Evolutionary conservation across 1,140 invertebrate genomes (phyloP), one percentile per base, ranked within the genome.

Genomic region (Kradibia gibbosae): DNA sequence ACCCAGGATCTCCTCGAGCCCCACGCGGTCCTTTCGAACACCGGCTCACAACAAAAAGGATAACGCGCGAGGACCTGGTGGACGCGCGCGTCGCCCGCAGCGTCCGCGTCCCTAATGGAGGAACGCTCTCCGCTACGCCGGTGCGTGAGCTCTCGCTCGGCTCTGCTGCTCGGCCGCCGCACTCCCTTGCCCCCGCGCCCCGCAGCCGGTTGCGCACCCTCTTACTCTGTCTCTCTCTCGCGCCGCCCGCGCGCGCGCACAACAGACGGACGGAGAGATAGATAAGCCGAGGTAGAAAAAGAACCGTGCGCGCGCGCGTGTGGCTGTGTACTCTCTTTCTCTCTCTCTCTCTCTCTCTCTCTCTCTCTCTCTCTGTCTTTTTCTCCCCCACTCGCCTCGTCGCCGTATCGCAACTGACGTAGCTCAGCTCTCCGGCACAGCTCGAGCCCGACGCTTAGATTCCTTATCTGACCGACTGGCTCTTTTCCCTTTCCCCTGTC

Each of bases 61-160:
- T 10, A 74, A 31, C 60, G 31, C 39, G 31, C 48, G 42, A 8
- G 73, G 76, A 80, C 62, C 42, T 50, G 70, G n/a, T 42, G 42
- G 70, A 72, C 78, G 77, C 86, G 87, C 86, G 88, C 84, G 86
- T 86, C 85, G 83, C 83, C 84, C 83, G 72, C 84, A 85, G 86
- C 84, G 86, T 88, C 86, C 88, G 86, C 84, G 84, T 88, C 85
- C 85, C 88, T 90, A 90, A 90, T 90, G 89, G 86, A 77, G 65
- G 80, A 70, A 28, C 82, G 42, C 31, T 73, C 28, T 31, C 45
- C 48, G 25, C 25, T 8, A 55, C 48, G 45, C 48, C 73, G 73
- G 53, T 75, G 73, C 73, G 73, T 75, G 28, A 75, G 22, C 73
- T 50, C 45, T 67, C 57, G n/a, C 57, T 71, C 50, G 48, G 57